Percentiles rank a stretch among this genome's conserved stretches.
phyloP scores from a whole-genome alignment of 2,888 invertebrate species.

The Ormyrus thymus region DNA sequence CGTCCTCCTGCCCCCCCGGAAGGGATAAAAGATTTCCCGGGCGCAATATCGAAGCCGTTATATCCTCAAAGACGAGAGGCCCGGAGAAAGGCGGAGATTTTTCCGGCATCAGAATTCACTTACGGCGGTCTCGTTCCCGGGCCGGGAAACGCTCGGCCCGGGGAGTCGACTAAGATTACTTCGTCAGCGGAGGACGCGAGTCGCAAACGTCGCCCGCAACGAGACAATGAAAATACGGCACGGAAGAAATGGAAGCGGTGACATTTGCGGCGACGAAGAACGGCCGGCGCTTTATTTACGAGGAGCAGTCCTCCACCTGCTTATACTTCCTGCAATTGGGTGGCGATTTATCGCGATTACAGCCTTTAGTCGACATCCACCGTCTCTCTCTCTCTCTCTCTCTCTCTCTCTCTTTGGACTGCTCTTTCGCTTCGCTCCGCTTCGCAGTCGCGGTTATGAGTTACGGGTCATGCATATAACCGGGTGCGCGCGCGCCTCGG shows the following conservation, averaged over 20 bases:
- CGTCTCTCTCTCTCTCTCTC: conserved; percentile 3
- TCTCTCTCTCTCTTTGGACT: neutral
- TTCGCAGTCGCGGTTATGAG: neutral
- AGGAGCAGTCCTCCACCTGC: conserved; percentile 59
- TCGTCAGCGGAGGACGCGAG: conserved; percentile 21
- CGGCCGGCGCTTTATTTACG: conserved; percentile 65
- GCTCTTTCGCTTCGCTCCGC: neutral
- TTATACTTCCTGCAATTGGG: conserved; percentile 61
- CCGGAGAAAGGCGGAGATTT: neutral
- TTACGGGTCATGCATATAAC: neutral
- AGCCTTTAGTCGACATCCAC: conserved; percentile 57
- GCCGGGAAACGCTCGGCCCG: no score
- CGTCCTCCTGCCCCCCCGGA: neutral
- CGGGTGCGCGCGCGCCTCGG: no score
- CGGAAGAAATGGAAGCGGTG: conserved; percentile 12
- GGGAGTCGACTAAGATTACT: conserved; percentile 38
- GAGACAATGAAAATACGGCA: conserved; percentile 33
- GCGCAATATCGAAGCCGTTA: conserved; percentile 43
- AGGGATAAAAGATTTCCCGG: conserved; percentile 45
- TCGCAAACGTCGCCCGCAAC: conserved; percentile 14
- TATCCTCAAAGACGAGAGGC: conserved; percentile 23
- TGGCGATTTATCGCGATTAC: conserved; percentile 70
- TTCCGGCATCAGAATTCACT: conserved; percentile 46
- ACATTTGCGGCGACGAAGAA: conserved; percentile 1
- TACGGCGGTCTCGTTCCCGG: conserved; percentile 15